Evolutionary conservation across 1,140 invertebrate species (phyloP), one percentile per base, ranked within the genome.

Genomic region (Diorhabda sublineata): DNA sequence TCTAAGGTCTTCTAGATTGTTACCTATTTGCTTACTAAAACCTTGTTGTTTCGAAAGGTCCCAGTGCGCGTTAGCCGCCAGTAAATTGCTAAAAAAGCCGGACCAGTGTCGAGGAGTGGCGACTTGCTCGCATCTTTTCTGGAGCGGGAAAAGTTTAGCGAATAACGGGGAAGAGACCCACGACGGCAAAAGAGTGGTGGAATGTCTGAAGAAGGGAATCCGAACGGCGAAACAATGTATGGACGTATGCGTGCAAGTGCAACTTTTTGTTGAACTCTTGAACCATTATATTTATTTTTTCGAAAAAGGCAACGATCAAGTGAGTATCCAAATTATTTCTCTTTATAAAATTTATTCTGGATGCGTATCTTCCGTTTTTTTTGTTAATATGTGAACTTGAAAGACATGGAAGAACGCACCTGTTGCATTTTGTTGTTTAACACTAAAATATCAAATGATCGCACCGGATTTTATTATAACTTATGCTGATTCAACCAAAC

Each of bases 191-290:
- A 75, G 73, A 43, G 97, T 98, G 0, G 84, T 96, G 57, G 97
- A 99, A 77, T 99, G 97, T 82, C 83, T 99, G 64, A 98, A 98
- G 81, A 98, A 98, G 82, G 95, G 94, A 4, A 89, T 95, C 2
- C 90, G 94, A 71, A 97, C 98, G 72, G 95, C 95, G 3, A 95
- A 93, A 75, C 96, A 99, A 74, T 99, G 97, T 75, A 96, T 99
- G 93, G 97, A 99, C 82, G 89, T 89, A n/a, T 92, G 92, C 3
- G 96, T 98, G 41, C 96, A 99, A 84, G 94, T 96, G 5, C 96
- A 98, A 79, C 84, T 99, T 3, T 94, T 96, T 79, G 94, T 97
- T 11, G 97, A 98, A 82, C 86, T 99, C 61, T 83, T 99, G 5
- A 97, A 98, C 81, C 89, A 95, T 76, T 98, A 98, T 81, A 88